Conservation (phyloP, 2,797 vertebrate species). For the Cyprinodon diabolis region DNA sequence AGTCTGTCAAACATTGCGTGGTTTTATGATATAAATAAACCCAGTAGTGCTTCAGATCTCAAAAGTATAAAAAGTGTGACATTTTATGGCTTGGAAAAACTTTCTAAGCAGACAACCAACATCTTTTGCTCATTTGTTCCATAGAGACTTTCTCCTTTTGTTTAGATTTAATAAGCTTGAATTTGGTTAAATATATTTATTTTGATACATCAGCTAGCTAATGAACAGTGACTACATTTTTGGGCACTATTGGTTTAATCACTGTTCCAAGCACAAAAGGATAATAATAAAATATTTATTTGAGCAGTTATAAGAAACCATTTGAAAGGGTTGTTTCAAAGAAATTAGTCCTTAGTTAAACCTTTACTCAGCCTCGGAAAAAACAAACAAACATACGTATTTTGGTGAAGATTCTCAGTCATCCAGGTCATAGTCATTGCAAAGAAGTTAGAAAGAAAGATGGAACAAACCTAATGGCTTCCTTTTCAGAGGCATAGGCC, state of each 20-base stretch:
- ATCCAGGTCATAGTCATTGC: too few species aligned
- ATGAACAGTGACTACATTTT: not conserved
- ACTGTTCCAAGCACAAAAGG: not conserved
- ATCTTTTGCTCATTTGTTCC: not conserved
- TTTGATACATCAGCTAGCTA: not conserved
- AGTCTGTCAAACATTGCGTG: not conserved
- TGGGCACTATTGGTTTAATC: not conserved
- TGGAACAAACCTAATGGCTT: too few species aligned
- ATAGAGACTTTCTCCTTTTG: not conserved
- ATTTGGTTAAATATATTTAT: too few species aligned
- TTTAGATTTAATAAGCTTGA: not conserved
- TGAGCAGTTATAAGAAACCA: not conserved
- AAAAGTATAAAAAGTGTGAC: not conserved
- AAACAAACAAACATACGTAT: not conserved
- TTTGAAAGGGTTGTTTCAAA: not conserved
- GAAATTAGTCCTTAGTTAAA: constrained; percentile 8
- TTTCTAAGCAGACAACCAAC: not conserved
- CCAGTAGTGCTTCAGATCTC: not conserved
- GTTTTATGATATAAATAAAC: not conserved
- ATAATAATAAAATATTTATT: not conserved
- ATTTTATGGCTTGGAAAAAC: not conserved
- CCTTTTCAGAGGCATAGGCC: too few species aligned
- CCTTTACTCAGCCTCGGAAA: constrained; percentile 8
- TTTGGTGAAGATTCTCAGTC: too few species aligned
- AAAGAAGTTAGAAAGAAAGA: too few species aligned